Evolutionary conservation across 2,888 invertebrate species (phyloP).

Genomic region (Phymatocera aterrima): DNA sequence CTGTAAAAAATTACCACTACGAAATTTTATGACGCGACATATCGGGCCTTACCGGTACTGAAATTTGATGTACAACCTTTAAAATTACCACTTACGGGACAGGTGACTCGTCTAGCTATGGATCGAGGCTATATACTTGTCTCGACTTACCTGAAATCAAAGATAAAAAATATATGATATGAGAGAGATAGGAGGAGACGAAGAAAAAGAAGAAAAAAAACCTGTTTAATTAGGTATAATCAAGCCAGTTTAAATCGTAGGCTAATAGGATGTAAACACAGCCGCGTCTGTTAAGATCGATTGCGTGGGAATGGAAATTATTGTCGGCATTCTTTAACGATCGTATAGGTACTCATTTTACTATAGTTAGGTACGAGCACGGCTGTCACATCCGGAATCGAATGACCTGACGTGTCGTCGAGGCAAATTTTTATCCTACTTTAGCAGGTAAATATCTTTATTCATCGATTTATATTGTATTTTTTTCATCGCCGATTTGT

Average conservation of each 20-base stretch:
- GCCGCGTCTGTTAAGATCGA: conserved; percentile 4
- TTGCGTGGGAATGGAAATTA: conserved; percentile 33
- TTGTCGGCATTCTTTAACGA: neutral
- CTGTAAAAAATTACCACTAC: neutral
- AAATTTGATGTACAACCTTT: conserved; percentile 35
- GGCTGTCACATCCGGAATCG: neutral
- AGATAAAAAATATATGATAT: neutral
- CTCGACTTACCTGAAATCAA: conserved; percentile 40
- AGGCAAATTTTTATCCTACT: neutral
- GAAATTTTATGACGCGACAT: conserved; percentile 8
- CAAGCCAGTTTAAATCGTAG: conserved; percentile 33
- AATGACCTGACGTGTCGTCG: neutral
- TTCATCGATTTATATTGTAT: neutral
- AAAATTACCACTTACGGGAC: conserved; percentile 39
- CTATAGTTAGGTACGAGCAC: too few relatives aligned
- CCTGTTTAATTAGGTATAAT: conserved; percentile 38
- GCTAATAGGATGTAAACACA: conserved; percentile 25
- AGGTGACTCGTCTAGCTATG: conserved; percentile 21
- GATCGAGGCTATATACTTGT: conserved; percentile 23
- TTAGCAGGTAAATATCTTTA: neutral
- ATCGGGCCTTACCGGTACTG: conserved; percentile 24
- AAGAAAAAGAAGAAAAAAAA: neutral
- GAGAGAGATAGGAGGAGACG: neutral
- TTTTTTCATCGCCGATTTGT: neutral
- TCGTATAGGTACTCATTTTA: neutral